phyloP scores from a whole-genome alignment of 2,113 vertebrate genomes.

The Hipposideros armiger region DNA sequence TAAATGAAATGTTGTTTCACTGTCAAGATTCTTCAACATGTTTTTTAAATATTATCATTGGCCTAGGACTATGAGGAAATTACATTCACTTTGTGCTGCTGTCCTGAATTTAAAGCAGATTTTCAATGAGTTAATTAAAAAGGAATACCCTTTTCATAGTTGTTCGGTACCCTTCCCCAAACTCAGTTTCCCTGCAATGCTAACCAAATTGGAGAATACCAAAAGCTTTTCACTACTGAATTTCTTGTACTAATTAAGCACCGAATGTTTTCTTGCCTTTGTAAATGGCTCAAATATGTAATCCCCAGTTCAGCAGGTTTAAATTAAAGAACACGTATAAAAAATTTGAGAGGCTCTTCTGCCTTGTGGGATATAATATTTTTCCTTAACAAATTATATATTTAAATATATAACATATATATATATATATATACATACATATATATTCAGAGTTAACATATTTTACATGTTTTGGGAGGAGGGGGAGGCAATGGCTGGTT shows the following conservation, averaged over 20 bases:
- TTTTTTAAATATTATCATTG: constrained; percentile 42
- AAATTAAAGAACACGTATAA: constrained; percentile 59
- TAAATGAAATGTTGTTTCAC: constrained; percentile 54
- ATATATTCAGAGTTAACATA: background rate
- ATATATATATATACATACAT: background rate
- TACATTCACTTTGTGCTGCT: constrained; percentile 59
- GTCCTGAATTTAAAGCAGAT: constrained; percentile 62
- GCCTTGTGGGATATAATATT: background rate
- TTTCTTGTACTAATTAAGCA: constrained; percentile 8
- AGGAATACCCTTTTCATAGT: constrained; percentile 56
- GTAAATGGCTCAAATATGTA: constrained; percentile 60
- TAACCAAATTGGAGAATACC: constrained; percentile 48
- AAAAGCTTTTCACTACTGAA: constrained; percentile 47
- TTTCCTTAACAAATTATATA: background rate
- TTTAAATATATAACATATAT: background rate
- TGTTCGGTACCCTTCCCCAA: constrained; percentile 14
- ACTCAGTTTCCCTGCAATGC: constrained; percentile 40
- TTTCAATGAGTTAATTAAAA: constrained; percentile 67
- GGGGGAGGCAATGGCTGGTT: background rate
- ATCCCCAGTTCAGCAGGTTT: constrained; percentile 26
- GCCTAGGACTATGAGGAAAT: background rate
- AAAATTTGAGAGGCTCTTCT: constrained; percentile 35
- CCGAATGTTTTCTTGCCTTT: constrained; percentile 43
- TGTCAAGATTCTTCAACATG: constrained; percentile 34
- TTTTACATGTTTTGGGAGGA: background rate